Evolutionary conservation across 2,888 invertebrate genomes (phyloP).

Genomic region (Coecobrya sp.): DNA sequence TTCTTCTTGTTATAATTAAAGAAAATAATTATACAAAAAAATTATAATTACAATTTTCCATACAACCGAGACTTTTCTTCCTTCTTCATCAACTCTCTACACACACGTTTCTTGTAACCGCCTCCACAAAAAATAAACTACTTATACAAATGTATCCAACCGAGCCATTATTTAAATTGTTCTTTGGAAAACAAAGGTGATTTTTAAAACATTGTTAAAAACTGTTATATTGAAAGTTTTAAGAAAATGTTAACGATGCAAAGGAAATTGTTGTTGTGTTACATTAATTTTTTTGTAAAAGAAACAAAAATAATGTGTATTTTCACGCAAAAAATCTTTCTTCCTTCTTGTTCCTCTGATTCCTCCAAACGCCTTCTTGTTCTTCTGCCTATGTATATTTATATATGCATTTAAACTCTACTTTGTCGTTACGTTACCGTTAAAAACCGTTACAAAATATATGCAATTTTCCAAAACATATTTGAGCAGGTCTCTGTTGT

Average conservation of each 20-base stretch:
- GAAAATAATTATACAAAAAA: no score
- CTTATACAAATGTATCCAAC: slow-evolving; percentile 53
- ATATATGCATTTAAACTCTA: no score
- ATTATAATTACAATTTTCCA: no score
- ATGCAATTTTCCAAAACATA: not conserved
- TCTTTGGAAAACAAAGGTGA: not conserved
- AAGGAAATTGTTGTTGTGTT: no score
- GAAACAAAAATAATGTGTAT: no score
- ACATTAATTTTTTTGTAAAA: no score
- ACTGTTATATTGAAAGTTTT: not conserved
- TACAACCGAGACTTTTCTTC: not conserved
- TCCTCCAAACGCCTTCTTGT: not conserved
- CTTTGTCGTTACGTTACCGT: no score
- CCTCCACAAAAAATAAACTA: not conserved
- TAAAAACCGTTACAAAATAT: not conserved
- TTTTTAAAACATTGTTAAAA: not conserved
- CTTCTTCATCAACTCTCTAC: not conserved
- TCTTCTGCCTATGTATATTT: no score
- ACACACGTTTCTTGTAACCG: not conserved
- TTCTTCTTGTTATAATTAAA: no score
- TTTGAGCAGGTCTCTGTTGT: slow-evolving; percentile 57
- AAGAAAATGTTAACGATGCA: no score
- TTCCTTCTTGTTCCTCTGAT: no score
- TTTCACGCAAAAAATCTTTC: no score
- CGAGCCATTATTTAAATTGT: slow-evolving; percentile 69